phyloP scores from a whole-genome alignment of 1,140 invertebrate species.

The Pogonomyrmex californicus region DNA sequence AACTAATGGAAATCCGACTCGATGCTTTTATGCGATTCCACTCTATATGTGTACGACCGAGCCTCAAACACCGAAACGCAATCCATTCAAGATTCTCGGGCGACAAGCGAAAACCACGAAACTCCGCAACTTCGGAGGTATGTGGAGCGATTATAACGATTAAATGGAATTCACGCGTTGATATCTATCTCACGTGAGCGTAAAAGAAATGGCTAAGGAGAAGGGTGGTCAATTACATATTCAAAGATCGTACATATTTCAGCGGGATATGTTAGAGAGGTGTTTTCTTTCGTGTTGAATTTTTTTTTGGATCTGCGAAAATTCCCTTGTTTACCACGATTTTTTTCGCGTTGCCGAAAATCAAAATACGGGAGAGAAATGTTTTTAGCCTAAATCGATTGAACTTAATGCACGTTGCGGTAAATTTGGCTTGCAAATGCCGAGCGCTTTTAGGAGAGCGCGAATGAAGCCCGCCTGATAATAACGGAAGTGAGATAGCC shows the following conservation, averaged over 20 bases:
- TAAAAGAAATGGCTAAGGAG: not conserved
- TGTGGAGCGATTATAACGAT: slow-evolving; percentile 44
- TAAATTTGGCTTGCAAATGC: slow-evolving; percentile 61
- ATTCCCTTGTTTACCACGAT: not conserved
- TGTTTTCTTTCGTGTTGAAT: not conserved
- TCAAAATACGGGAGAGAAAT: not conserved
- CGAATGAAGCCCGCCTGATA: slow-evolving; percentile 42
- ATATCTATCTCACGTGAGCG: not conserved
- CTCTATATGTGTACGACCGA: slow-evolving; percentile 39
- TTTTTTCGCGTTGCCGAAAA: not conserved
- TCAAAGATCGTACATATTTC: not conserved
- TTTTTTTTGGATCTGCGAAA: not conserved
- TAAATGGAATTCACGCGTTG: slow-evolving; percentile 13
- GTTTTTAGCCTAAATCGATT: not conserved
- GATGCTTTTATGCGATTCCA: slow-evolving; percentile 70
- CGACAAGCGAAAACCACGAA: slow-evolving; percentile 64
- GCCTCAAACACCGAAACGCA: slow-evolving; percentile 70
- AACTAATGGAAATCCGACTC: slow-evolving; percentile 82
- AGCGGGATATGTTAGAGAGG: not conserved
- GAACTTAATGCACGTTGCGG: slow-evolving; percentile 29
- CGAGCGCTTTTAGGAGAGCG: slow-evolving; percentile 42
- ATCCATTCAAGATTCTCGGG: slow-evolving; percentile 67
- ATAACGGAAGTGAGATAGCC: slow-evolving; percentile 61
- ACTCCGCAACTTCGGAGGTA: slow-evolving; percentile 45
- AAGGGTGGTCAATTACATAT: not conserved